These are phyloP conservation scores for Adela reaumurella DNA, from an alignment of 2,888 invertebrate species.

Conservation along the genomic window DNA sequence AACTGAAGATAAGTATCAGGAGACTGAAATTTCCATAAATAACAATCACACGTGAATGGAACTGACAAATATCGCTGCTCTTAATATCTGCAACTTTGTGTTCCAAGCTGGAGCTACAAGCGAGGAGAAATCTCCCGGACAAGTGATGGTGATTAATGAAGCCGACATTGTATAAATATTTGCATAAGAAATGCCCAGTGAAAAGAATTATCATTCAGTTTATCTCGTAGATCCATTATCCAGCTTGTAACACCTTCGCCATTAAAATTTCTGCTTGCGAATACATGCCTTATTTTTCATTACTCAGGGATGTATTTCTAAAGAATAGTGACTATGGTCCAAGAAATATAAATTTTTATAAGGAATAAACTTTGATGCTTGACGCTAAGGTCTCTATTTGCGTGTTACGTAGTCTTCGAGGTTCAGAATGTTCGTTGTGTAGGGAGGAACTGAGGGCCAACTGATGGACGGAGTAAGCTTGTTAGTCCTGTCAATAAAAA, in stretches of 20 bases:
- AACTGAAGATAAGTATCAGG: background rate
- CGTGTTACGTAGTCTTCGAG: background rate
- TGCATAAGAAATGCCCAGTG: slow-evolving; percentile 51
- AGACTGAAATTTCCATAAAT: background rate
- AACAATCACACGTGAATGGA: background rate
- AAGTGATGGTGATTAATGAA: slow-evolving; percentile 40
- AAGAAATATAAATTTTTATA: too few species aligned
- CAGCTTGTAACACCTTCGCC: slow-evolving; percentile 1
- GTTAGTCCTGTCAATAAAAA: slow-evolving; percentile 50
- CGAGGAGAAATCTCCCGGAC: background rate
- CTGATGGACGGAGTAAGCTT: slow-evolving; percentile 23
- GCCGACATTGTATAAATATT: slow-evolving; percentile 49
- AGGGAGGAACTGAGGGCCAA: background rate
- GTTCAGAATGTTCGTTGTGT: background rate
- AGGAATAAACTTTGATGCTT: background rate
- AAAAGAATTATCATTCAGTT: slow-evolving; percentile 16
- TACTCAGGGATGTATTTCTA: too few species aligned
- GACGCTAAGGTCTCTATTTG: background rate
- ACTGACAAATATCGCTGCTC: background rate
- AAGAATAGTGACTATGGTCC: too few species aligned
- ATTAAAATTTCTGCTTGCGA: slow-evolving; percentile 5
- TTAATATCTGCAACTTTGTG: background rate
- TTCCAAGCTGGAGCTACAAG: background rate
- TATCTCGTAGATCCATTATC: background rate
- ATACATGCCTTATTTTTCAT: background rate